Percentiles rank a stretch among this genome's conserved stretches.
Conservation (phyloP, 2,888 invertebrate genomes). For the Phlogophora meticulosa region DNA sequence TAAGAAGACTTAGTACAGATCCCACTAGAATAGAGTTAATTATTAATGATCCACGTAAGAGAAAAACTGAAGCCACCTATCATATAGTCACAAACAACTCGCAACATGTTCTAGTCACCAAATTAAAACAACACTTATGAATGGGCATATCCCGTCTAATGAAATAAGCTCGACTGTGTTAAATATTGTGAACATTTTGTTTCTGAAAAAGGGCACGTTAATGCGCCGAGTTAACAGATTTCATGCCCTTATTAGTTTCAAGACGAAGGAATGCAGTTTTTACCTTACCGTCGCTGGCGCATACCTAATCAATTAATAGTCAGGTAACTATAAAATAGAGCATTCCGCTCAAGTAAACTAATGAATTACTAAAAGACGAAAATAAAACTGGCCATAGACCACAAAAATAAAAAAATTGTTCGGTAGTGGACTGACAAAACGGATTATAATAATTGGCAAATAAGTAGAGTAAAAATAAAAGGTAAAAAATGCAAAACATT, state of each 20-base stretch:
- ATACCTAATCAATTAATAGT: slow-evolving; percentile 64
- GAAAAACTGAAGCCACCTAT: not conserved
- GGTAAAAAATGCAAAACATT: slow-evolving; percentile 47
- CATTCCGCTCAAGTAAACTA: slow-evolving; percentile 16
- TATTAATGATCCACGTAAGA: too few species aligned
- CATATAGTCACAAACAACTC: not conserved
- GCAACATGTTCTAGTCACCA: not conserved
- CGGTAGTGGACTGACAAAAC: not conserved
- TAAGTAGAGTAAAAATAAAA: slow-evolving; percentile 45
- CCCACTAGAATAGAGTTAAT: not conserved
- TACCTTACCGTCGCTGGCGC: slow-evolving; percentile 51
- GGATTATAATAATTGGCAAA: slow-evolving; percentile 53
- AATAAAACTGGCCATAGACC: slow-evolving; percentile 19
- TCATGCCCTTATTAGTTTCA: slow-evolving; percentile 68
- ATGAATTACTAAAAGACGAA: slow-evolving; percentile 17
- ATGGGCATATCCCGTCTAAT: slow-evolving; percentile 21
- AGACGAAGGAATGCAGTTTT: slow-evolving; percentile 66
- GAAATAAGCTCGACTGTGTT: slow-evolving; percentile 43
- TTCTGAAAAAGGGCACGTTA: slow-evolving; percentile 73
- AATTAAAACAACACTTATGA: slow-evolving; percentile 33
- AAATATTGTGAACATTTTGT: slow-evolving; percentile 52
- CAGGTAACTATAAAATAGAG: slow-evolving; percentile 49
- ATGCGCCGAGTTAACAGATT: slow-evolving; percentile 71
- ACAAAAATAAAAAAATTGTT: slow-evolving; percentile 16
- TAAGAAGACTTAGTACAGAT: not conserved